Conservation (phyloP, 2,888 invertebrate species). For the Drosophila koepferae region DNA sequence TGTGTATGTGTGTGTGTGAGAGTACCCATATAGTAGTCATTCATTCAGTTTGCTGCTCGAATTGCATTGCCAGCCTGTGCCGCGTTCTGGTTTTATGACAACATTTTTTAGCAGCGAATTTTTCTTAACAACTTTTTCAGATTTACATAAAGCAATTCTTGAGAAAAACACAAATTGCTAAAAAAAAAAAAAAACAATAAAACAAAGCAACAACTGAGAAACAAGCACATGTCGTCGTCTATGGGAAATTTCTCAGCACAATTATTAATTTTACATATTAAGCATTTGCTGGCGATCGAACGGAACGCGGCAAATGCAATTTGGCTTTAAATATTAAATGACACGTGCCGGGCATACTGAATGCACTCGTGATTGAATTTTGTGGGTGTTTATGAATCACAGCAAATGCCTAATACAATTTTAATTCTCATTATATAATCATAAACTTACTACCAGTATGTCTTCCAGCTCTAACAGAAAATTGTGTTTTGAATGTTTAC, state of each 20-base stretch:
- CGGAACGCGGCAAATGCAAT: slow-evolving; percentile 41
- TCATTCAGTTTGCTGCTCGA: slow-evolving; percentile 32
- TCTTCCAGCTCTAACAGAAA: background rate
- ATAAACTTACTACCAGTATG: background rate
- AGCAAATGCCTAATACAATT: slow-evolving; percentile 33
- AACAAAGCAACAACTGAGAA: background rate
- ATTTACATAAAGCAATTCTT: slow-evolving; percentile 41
- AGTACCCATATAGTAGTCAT: slow-evolving; percentile 11
- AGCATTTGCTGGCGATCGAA: slow-evolving; percentile 44
- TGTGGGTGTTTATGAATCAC: slow-evolving; percentile 49
- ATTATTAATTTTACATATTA: slow-evolving; percentile 40
- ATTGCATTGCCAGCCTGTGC: slow-evolving; percentile 35
- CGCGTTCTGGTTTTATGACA: slow-evolving; percentile 33
- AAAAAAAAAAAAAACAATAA: slow-evolving; percentile 2
- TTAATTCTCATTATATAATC: slow-evolving; percentile 2
- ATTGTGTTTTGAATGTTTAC: background rate
- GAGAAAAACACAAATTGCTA: slow-evolving; percentile 15
- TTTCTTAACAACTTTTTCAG: slow-evolving; percentile 16
- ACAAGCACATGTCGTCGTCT: slow-evolving; percentile 10
- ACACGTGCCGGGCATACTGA: slow-evolving; percentile 55
- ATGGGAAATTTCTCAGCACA: slow-evolving; percentile 30
- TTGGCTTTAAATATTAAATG: slow-evolving; percentile 36
- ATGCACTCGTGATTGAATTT: slow-evolving; percentile 15
- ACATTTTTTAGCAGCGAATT: slow-evolving; percentile 18
- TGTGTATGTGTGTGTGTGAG: background rate